Evolutionary conservation across 2,888 invertebrate species (phyloP).

Genomic region (Drosophila eohydei): DNA sequence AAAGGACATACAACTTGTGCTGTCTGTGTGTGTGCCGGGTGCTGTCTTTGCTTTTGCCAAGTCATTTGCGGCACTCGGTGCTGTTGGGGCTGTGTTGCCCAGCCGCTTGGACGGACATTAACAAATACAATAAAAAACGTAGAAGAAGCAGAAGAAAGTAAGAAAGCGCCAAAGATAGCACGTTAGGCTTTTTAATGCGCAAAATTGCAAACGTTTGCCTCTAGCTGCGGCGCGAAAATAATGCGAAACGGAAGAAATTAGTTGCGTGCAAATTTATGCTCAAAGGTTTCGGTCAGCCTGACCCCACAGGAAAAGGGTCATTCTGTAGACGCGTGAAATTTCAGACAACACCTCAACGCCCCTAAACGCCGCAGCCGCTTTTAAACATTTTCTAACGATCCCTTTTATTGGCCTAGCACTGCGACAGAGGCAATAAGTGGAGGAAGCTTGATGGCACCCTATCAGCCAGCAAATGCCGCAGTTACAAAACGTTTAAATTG

Average conservation of each 20-base stretch:
- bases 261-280: slow-evolving; percentile 81
- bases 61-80: slow-evolving; percentile 74
- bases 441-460: neutral
- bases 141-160: neutral
- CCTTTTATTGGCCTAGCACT: slow-evolving; percentile 46
- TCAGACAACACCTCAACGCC: slow-evolving; percentile 35
- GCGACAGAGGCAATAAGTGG: slow-evolving; percentile 22
- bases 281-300: slow-evolving; percentile 49
- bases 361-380: slow-evolving; percentile 39
- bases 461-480: slow-evolving; percentile 40
- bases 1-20: slow-evolving; percentile 74
- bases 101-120: slow-evolving; percentile 67
- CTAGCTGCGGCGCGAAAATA: slow-evolving; percentile 69
- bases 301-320: slow-evolving; percentile 77
- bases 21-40: slow-evolving; percentile 44
- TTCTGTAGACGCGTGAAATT: slow-evolving; percentile 77
- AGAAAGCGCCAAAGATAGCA: slow-evolving; percentile 80
- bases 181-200: slow-evolving; percentile 80
- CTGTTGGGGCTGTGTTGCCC: slow-evolving; percentile 24
- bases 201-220: slow-evolving; percentile 78
- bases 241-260: slow-evolving; percentile 81
- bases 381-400: slow-evolving; percentile 44
- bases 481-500: slow-evolving; percentile 60
- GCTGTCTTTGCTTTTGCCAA: slow-evolving; percentile 67
- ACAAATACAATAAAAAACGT: slow-evolving; percentile 71